phyloP scores from a whole-genome alignment of 2,888 invertebrate genomes.

The Eupithecia subfuscata region DNA sequence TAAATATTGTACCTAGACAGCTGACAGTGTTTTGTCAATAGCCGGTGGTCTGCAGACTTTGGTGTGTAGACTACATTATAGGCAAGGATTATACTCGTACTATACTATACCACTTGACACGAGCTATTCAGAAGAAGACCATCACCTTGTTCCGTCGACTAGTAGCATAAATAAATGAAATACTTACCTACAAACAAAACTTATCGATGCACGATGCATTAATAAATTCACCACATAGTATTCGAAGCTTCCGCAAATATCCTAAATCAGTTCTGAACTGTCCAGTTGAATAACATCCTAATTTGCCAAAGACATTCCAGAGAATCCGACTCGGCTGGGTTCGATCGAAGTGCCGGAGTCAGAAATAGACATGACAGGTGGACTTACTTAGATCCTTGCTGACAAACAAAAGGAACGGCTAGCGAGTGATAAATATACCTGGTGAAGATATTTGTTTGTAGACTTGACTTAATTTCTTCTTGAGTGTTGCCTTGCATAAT shows the following conservation, averaged over 20 bases:
- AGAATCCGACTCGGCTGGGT: neutral
- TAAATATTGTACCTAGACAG: neutral
- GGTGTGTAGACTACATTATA: no score
- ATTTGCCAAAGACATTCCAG: slow-evolving; percentile 15
- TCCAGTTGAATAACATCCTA: neutral
- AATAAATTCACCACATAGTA: neutral
- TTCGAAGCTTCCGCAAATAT: neutral
- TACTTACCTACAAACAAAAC: neutral
- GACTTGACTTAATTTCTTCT: neutral
- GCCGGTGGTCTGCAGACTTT: neutral
- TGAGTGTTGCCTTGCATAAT: neutral
- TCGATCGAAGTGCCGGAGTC: neutral
- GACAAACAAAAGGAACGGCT: slow-evolving; percentile 16
- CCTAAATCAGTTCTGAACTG: neutral
- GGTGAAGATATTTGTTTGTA: neutral
- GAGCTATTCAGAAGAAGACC: no score
- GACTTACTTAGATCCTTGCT: slow-evolving; percentile 14
- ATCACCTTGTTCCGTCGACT: no score
- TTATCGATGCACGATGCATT: neutral
- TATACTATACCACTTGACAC: no score
- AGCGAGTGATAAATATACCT: neutral
- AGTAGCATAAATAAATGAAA: no score
- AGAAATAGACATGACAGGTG: slow-evolving; percentile 27
- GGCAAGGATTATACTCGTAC: no score
- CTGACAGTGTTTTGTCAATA: neutral